Evolutionary conservation across 2,888 invertebrate genomes (phyloP), one percentile per base, ranked within the genome.

Genomic region (Ellobium chinense): DNA sequence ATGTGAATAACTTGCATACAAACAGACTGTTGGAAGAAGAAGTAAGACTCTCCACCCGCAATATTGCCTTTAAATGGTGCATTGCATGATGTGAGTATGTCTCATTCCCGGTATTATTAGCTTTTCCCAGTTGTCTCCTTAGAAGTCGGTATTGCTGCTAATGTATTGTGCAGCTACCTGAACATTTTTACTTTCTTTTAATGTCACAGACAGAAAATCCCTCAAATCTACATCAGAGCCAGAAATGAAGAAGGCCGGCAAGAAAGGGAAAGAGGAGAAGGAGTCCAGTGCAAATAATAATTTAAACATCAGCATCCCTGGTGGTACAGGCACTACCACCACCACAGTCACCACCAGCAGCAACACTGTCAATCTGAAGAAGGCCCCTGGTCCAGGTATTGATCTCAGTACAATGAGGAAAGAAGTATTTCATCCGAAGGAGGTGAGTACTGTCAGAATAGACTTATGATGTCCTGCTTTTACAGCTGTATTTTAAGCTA

Each of bases 321-420:
- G 60, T 12, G 58, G 24, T 58, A 58, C 68, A 29, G 7, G 34
- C 34, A 58, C 54, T 1, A 21, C 31, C 58, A 66, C 21, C 24
- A 54, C n/a, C 27, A 68, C 27, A n/a, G 37, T 18, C 14, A 36
- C 31, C 36, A 66, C 2, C n/a, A 62, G 29, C 56, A 73, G n/a
- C 63, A 70, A 31, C 54, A 29, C 5, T 14, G 37, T 1, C 4
- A 60, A 83, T 65, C 24, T 63, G 54, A 84, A 87, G 79, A 83
- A 80, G 56, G 79, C 82, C 2, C 78, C 87, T 9, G 87, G 87
- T 0, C 84, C 87, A 9, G 86, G 87, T 18, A 86, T 87, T 31
- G 89, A 90, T 76, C 86, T 90, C 39, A 89, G 86, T 80, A 85
- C 88, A 3, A 87, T 89, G 86, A 88, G 88, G 72, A 88, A 88